Evolutionary conservation across 2,797 vertebrate species (phyloP), one percentile per base, ranked within the genome.

Genomic region (Sebastes vulpes): DNA sequence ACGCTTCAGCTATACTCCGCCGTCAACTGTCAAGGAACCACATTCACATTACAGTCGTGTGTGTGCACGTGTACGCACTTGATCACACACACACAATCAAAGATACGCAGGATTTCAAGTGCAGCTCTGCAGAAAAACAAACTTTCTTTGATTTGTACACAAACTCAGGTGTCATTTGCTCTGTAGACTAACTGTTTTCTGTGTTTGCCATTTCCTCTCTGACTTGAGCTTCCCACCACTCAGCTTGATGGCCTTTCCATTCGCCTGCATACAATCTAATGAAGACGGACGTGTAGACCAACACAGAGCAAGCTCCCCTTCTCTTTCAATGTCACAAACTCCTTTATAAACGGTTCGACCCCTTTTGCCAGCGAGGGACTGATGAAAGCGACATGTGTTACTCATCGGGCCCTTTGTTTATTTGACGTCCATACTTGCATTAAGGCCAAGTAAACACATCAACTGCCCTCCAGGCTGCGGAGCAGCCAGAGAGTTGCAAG

Each of bases 321-420:
- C 46, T 81, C 69, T 72, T 72, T 71, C 74, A 54, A 58, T 59
- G 68, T 72, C 9, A 20, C 54, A 63, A 72, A 59, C 29, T 59
- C 78, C 38, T 48, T 64, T 56, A 61, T 87, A 83, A 89, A 77
- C 23, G 81, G 61, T 86, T 91, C 71, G 89, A 94, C 87, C 88
- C 88, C 76, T 0, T 0, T 56, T 92, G 92, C 90, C 91, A 91
- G 85, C 75, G 75, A 85, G 79, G 87, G 77, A 85, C 90, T 90
- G 92, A 93, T 95, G 95, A 95, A 96, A 95, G 94, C 68, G 57
- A 88, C 90, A 93, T 94, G 92, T 95, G 94, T 95, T 96, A 82
- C 90, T 95, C 85, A 82, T 93, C 91, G 79, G 65, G 83, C 82
- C 85, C 25, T 69, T 52, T 83, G 92, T 95, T 96, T 96, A 89